Conservation (phyloP, 2,113 vertebrate genomes). For the Cnemophilus loriae region DNA sequence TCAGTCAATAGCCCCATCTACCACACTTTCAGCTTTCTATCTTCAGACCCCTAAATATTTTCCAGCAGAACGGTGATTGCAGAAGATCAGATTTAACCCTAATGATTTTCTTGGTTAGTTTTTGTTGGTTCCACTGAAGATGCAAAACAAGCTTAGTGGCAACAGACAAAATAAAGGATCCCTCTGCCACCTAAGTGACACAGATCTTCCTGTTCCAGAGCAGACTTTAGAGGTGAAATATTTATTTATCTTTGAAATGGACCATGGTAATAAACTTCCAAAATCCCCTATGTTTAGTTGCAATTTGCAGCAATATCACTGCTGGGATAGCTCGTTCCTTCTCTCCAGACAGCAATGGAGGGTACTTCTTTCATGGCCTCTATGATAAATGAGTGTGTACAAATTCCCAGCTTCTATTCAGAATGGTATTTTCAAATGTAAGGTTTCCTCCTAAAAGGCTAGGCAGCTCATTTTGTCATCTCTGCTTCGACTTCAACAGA, state of each 20-base stretch:
- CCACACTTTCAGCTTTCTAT: background rate
- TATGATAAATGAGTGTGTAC: background rate
- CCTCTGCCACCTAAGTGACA: background rate
- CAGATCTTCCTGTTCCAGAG: background rate
- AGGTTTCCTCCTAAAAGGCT: conserved; percentile 5
- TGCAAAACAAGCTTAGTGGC: background rate
- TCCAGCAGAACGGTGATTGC: background rate
- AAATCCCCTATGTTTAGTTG: background rate
- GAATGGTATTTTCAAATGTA: conserved; percentile 8
- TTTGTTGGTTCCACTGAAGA: background rate
- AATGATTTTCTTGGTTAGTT: background rate
- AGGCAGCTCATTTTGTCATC: conserved; percentile 30
- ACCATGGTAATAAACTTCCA: background rate
- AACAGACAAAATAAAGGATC: background rate
- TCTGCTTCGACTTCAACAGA: conserved; percentile 1
- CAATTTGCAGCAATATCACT: background rate
- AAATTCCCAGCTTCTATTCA: background rate
- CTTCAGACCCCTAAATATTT: background rate
- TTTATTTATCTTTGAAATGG: background rate
- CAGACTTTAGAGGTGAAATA: background rate
- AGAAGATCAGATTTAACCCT: background rate
- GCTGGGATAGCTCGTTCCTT: background rate
- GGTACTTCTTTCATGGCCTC: background rate
- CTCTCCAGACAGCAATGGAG: background rate
- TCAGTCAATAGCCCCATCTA: background rate